Evolutionary conservation across 92 coral and sea anemone genomes (phyloP).

Genomic region (Epizoanthus stellaris): DNA sequence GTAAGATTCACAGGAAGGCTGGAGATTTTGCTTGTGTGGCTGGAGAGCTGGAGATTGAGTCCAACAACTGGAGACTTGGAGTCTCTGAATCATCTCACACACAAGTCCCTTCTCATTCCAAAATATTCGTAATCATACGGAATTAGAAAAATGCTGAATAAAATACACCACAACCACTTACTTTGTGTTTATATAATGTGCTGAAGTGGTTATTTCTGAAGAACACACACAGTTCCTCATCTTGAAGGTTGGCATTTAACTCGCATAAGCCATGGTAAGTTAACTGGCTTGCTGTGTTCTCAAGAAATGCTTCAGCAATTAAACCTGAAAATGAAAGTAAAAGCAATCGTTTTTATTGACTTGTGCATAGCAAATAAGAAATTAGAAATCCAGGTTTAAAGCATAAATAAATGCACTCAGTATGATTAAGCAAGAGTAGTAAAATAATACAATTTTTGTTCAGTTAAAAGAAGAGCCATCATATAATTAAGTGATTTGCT

Average conservation of each 20-base stretch:
- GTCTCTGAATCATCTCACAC: no score
- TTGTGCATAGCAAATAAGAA: background rate
- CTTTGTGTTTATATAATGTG: constrained; percentile 89
- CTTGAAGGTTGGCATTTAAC: constrained; percentile 75
- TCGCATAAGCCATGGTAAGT: constrained; percentile 97
- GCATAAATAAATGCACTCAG: no score
- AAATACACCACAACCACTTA: constrained; percentile 17
- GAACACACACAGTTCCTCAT: constrained; percentile 94
- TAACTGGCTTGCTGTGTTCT: constrained; percentile 91
- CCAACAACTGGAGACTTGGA: no score
- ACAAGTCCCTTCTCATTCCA: no score
- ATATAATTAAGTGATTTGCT: no score
- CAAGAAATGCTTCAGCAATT: constrained; percentile 87
- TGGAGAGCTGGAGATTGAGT: no score
- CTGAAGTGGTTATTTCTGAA: constrained; percentile 98
- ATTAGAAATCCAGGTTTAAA: background rate
- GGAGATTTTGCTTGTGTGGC: no score
- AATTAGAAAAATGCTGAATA: background rate
- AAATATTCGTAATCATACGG: no score
- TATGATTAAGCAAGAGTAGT: no score
- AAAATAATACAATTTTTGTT: no score
- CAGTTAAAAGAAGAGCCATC: no score
- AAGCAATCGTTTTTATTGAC: background rate
- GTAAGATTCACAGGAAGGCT: no score
- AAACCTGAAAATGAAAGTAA: constrained; percentile 62